Percentiles rank a stretch among this genome's conserved stretches.
Evolutionary conservation across 2,888 invertebrate species (phyloP).

Genomic region (Diaperis boleti): DNA sequence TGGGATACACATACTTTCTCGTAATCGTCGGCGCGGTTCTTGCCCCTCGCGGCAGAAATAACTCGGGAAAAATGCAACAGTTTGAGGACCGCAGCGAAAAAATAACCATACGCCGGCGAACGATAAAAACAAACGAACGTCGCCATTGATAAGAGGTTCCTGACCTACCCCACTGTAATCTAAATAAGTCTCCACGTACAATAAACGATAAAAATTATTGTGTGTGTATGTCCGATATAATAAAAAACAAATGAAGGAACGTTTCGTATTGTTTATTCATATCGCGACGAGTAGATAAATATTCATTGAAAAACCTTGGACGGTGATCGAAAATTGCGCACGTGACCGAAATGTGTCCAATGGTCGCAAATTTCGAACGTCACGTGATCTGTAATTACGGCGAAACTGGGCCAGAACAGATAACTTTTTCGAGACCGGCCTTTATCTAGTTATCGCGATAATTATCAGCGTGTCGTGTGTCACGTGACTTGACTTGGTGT

Average conservation of each 20-base stretch:
- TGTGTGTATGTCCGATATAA: not conserved
- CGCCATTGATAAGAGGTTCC: conserved; percentile 63
- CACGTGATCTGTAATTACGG: not conserved
- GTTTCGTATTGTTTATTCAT: conserved; percentile 16
- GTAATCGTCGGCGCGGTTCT: conserved; percentile 32
- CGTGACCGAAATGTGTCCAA: not conserved
- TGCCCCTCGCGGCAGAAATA: conserved; percentile 5
- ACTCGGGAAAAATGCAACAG: conserved; percentile 6
- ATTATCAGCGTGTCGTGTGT: too few species aligned
- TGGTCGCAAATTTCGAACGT: not conserved
- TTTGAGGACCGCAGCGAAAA: conserved; percentile 46
- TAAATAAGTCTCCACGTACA: conserved; percentile 37
- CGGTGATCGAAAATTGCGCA: too few species aligned
- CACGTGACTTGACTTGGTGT: too few species aligned
- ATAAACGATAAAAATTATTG: conserved; percentile 37
- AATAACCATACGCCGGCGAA: conserved; percentile 39
- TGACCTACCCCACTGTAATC: conserved; percentile 60
- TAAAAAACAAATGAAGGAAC: conserved; percentile 17
- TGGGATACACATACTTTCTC: conserved; percentile 40
- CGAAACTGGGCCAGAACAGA: too few species aligned
- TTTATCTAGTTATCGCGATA: too few species aligned
- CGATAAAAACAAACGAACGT: conserved; percentile 51
- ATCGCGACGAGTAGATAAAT: conserved; percentile 7
- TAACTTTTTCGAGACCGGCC: too few species aligned
- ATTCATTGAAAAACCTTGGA: conserved; percentile 12